Conservation (phyloP, 2,113 vertebrate genomes). For the Tauraco erythrolophus region DNA sequence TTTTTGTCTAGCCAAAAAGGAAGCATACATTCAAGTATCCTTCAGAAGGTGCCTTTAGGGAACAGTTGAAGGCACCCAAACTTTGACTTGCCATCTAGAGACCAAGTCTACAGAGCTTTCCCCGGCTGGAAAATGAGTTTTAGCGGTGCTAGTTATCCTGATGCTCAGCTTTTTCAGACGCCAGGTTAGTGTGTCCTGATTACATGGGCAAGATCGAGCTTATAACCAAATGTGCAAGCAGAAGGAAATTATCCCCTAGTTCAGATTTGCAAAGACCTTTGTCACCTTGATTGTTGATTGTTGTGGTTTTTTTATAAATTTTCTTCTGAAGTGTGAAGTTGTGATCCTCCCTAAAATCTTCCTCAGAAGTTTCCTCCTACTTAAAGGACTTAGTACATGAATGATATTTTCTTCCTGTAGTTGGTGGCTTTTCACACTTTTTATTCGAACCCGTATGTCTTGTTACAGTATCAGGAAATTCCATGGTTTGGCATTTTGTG, state of each 20-base stretch:
- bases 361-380: not conserved
- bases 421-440: not conserved
- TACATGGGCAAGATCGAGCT: not conserved
- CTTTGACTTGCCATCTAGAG: not conserved
- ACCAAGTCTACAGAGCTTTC: not conserved
- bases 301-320: not conserved
- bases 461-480: not conserved
- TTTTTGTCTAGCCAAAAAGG: not conserved
- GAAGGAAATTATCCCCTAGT: not conserved
- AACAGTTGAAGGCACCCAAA: not conserved
- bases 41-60: not conserved
- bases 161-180: not conserved
- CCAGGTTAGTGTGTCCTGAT: not conserved
- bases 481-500: not conserved
- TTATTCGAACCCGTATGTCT: not conserved
- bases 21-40: not conserved
- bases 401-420: not conserved
- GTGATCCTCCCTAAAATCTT: not conserved
- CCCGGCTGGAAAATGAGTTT: not conserved
- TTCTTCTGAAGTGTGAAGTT: not conserved
- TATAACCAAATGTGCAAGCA: not conserved
- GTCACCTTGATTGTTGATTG: not conserved
- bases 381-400: not conserved
- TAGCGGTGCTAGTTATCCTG: not conserved
- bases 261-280: not conserved